phyloP scores from a whole-genome alignment of 1,140 invertebrate genomes.

The Apis laboriosa region DNA sequence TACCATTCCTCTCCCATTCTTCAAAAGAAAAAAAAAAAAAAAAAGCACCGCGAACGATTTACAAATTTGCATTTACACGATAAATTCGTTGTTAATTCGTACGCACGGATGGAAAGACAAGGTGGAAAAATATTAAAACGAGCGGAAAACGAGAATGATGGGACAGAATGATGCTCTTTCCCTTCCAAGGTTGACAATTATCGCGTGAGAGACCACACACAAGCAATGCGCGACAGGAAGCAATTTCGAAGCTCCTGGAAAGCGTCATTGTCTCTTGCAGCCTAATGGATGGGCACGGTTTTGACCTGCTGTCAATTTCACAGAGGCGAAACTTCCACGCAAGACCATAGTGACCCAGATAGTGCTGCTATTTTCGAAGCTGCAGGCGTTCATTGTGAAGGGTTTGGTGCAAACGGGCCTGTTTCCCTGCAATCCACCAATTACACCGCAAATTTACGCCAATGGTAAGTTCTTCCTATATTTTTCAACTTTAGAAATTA shows the following conservation, averaged over 20 bases:
- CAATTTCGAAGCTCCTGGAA: slow-evolving; percentile 45
- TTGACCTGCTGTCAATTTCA: slow-evolving; percentile 56
- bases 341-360: slow-evolving; percentile 74
- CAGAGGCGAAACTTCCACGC: slow-evolving; percentile 72
- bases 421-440: slow-evolving; percentile 78
- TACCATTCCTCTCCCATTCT: neutral
- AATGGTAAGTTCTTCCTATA: slow-evolving; percentile 67
- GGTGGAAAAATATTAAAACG: neutral
- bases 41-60: neutral
- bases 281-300: slow-evolving; percentile 36
- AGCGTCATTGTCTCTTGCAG: slow-evolving; percentile 10
- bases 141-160: neutral
- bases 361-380: slow-evolving; percentile 77
- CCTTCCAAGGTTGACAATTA: slow-evolving; percentile 13
- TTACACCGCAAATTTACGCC: slow-evolving; percentile 75
- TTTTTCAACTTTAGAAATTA: too few relatives aligned
- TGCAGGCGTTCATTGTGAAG: slow-evolving; percentile 73
- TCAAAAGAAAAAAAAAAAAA: too few relatives aligned
- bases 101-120: too few relatives aligned
- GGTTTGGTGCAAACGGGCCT: slow-evolving; percentile 69
- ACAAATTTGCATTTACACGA: neutral
- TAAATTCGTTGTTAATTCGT: neutral
- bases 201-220: slow-evolving; percentile 16
- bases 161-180: neutral
- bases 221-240: slow-evolving; percentile 21